phyloP scores from a whole-genome alignment of 2,113 vertebrate genomes.

The Elachura formosa region DNA sequence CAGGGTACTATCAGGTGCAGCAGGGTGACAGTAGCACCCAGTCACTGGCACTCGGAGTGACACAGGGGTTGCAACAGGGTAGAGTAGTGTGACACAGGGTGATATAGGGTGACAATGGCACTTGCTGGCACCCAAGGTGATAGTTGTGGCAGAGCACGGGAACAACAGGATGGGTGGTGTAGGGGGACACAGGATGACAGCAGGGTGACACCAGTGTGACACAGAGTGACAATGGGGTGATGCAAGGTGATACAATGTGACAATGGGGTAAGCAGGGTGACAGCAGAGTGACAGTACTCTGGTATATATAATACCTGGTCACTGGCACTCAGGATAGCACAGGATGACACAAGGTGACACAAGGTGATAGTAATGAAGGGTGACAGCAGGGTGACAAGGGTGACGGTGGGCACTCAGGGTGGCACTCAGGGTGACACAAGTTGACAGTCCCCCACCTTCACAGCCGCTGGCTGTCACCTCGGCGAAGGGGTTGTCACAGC shows the following conservation, averaged over 20 bases:
- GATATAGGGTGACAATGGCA: not conserved
- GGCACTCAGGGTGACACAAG: not conserved
- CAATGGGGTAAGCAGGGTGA: not conserved
- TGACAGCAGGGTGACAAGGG: not conserved
- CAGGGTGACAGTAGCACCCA: not conserved
- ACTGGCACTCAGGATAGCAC: not conserved
- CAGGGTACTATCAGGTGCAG: too few relatives aligned
- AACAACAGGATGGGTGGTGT: not conserved
- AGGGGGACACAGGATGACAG: not conserved
- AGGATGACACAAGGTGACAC: not conserved
- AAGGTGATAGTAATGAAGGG: not conserved
- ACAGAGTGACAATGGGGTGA: not conserved
- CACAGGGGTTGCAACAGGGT: not conserved
- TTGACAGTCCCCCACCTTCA: slow-evolving; percentile 76
- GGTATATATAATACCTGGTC: too few relatives aligned
- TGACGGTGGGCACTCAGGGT: not conserved
- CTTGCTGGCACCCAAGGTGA: rapidly evolving
- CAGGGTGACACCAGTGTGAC: not conserved
- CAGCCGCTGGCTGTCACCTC: slow-evolving; percentile 90
- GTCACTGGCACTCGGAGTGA: not conserved
- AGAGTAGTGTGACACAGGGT: not conserved
- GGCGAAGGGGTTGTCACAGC: slow-evolving; percentile 94
- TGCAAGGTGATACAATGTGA: not conserved
- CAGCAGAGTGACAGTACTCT: too few relatives aligned
- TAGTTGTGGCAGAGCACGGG: not conserved